These are phyloP conservation scores for Eurystomus gularis DNA, from an alignment of 2,113 vertebrate genomes.

Conservation along the genomic window DNA sequence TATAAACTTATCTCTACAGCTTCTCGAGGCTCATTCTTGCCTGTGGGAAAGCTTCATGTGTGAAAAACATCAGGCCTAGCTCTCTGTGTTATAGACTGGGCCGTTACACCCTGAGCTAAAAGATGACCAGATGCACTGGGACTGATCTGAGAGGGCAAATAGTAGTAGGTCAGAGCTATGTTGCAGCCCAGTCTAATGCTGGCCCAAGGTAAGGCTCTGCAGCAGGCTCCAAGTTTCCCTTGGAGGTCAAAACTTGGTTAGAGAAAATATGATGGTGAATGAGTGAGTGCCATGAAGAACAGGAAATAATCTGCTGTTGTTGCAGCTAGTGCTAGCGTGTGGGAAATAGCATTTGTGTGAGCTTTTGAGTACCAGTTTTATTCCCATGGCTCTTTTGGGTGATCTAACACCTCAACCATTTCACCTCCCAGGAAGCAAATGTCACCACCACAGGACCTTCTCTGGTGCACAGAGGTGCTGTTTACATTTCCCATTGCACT, in stretches of 20 bases:
- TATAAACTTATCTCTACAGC: background rate
- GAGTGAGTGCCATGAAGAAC: background rate
- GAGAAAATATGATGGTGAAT: background rate
- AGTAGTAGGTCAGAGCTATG: background rate
- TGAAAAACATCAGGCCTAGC: background rate
- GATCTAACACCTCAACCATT: background rate
- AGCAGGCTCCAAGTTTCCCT: background rate
- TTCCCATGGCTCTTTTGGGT: background rate
- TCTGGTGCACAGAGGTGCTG: background rate
- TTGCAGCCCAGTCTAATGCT: background rate
- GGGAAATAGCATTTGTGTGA: background rate
- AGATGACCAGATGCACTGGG: background rate
- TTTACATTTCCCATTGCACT: background rate
- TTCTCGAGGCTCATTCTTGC: background rate
- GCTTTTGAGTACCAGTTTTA: background rate
- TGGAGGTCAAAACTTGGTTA: background rate
- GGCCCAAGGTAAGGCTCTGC: background rate
- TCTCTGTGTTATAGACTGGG: background rate
- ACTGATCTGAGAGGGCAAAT: background rate
- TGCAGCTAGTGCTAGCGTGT: background rate
- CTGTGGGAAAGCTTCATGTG: background rate
- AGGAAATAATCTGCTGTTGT: background rate
- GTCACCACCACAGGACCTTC: background rate
- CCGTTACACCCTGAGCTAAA: background rate
- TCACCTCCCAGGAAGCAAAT: background rate